Percentiles rank a stretch among this genome's conserved stretches.
These are phyloP conservation scores for Mus spicilegus DNA, from an alignment of 2,113 vertebrate genomes.

Conservation along the genomic window DNA sequence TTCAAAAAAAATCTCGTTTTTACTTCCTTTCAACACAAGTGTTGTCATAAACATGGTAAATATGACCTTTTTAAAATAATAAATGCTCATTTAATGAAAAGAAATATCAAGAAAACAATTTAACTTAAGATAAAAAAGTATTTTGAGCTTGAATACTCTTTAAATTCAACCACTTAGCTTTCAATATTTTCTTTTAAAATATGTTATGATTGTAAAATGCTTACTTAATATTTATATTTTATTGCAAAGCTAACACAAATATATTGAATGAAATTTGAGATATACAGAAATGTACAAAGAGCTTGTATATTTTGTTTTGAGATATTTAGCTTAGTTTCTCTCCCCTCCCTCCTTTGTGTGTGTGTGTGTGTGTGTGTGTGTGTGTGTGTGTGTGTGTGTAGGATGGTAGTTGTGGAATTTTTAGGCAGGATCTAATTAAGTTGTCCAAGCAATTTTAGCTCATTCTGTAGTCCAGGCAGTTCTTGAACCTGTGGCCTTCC, in stretches of 20 bases:
- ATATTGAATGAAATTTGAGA: background rate
- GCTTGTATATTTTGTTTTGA: background rate
- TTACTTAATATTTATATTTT: background rate
- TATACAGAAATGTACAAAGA: background rate
- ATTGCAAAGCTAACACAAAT: background rate
- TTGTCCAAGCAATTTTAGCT: background rate
- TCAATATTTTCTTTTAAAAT: constrained; percentile 32
- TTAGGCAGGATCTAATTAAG: background rate
- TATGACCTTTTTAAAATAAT: background rate
- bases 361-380: background rate
- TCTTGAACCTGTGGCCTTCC: background rate
- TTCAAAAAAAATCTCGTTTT: constrained; percentile 7
- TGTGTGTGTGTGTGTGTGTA: background rate
- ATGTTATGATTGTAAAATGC: background rate
- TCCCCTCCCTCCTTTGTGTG: background rate
- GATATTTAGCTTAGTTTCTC: background rate
- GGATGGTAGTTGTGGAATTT: background rate
- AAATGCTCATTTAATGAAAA: background rate
- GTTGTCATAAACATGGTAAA: background rate
- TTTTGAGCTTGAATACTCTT: background rate
- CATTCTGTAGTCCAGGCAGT: too few relatives aligned
- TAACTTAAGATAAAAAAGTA: background rate
- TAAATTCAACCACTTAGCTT: background rate
- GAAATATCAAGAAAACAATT: background rate
- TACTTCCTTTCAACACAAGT: background rate